A percentile compares a stretch with the other conserved stretches of the same genome.
These are phyloP conservation scores for Epinotia brunnichana DNA, from an alignment of 2,888 invertebrate species.

Conservation along the genomic window DNA sequence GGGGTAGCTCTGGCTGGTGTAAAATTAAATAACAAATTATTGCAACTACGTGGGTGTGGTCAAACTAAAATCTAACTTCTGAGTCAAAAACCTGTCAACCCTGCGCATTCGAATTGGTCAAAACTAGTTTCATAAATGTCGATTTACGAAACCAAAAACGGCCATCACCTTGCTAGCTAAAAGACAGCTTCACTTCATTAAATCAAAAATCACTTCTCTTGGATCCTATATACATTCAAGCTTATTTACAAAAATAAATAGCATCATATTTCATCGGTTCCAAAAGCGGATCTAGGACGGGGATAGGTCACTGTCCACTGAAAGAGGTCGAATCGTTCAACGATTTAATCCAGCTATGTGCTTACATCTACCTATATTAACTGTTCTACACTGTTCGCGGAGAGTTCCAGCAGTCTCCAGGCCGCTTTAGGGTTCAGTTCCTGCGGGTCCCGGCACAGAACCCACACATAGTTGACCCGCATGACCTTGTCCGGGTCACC, in stretches of 20 bases:
- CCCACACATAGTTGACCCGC: conserved; percentile 98
- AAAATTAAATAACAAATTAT: conserved; percentile 39
- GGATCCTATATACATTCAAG: conserved; percentile 33
- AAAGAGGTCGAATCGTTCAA: conserved; percentile 62
- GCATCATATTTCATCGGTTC: conserved; percentile 35
- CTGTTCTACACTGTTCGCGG: conserved; percentile 93
- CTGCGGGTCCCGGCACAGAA: conserved; percentile 96
- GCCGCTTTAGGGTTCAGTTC: conserved; percentile 97
- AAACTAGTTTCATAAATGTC: background rate
- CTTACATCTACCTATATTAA: conserved; percentile 84
- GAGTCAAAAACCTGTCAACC: background rate
- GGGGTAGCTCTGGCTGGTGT: conserved; percentile 7
- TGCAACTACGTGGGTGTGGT: conserved; percentile 3
- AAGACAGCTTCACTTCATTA: conserved; percentile 4
- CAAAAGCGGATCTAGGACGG: conserved; percentile 39
- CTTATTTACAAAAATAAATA: conserved; percentile 33
- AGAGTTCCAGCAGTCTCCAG: conserved; percentile 97
- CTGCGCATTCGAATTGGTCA: conserved; percentile 3
- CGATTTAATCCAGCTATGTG: conserved; percentile 66
- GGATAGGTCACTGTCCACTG: conserved; percentile 52
- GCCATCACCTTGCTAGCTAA: background rate
- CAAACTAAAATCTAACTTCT: conserved; percentile 38
- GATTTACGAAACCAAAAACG: conserved; percentile 8
- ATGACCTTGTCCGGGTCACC: conserved; percentile 98
- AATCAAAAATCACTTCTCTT: conserved; percentile 7